Evolutionary conservation across 2,888 invertebrate genomes (phyloP), one percentile per base, ranked within the genome.

Genomic region (Xestia xanthographa): DNA sequence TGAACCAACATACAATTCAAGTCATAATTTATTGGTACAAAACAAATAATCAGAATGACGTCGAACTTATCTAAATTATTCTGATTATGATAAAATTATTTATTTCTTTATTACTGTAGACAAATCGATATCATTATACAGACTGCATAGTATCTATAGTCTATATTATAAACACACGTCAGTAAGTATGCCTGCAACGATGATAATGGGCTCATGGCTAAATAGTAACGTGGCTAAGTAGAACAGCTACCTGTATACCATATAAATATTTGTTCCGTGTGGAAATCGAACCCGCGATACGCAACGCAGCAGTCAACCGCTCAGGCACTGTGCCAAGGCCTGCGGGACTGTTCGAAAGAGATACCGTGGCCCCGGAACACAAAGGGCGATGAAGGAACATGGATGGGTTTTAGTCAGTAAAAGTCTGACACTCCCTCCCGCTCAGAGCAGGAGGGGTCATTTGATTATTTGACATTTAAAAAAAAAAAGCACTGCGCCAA

Each of bases 41-140:
- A 56, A 14, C 1, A n/a, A 34, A n/a, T 78, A 53, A 70, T 65
- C 38, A 71, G 48, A 12, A 34, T 65, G 22, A 9, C 6, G n/a
- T n/a, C n/a, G 12, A 5, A 50, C 34, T 58, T 72, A 77, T 77
- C 77, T 17, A 34, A 77, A 79, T 58, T 50, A 77, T 58, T 77
- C n/a, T 26, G 79, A 79, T 77, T 41, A 65, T 22, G 26, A 17
- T 65, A 41, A 63, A 63, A 26, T 26, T 17, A 50, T 34, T 50
- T 58, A 72, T 65, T 72, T 34, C 5, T 66, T 72, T 65, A 65
- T 65, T 65, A 22, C n/a, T 34, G 56, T 48, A 11, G 48, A 34
- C 14, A 29, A 50, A 66, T 34, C 11, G 48, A 41, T 77, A 29
- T 65, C 22, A n/a, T 38, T 77, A 53, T 26, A n/a, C 38, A 34